Evolutionary conservation across 1,140 invertebrate genomes (phyloP), one percentile per base, ranked within the genome.

Genomic region (Panagrolaimus sp.): DNA sequence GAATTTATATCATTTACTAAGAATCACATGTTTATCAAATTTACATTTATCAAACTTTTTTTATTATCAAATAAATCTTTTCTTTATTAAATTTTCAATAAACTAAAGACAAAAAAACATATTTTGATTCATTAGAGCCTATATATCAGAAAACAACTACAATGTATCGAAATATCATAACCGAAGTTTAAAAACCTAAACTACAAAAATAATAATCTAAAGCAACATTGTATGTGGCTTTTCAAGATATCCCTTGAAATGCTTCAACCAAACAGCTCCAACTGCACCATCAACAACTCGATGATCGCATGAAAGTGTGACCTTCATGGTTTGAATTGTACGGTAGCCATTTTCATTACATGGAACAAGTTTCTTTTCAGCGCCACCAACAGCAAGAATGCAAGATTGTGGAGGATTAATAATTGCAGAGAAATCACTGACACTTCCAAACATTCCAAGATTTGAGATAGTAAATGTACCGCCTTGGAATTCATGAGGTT

Each of bases 401-500:
- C 88, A 89, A 0, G 88, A 84, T 83, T 89, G 89, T 15, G 89
- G 89, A 65, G 89, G 89, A 81, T 89, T 89, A 46, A 89, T 89
- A 17, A 89, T 88, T 28, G 89, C 89, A 38, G 87, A 85, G 79
- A 89, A 89, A 73, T 87, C 84, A 69, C 87, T 87, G n/a, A 89
- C 85, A 26, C 72, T 72, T 83, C 93, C 94, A 85, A 92, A 97
- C 96, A 98, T 98, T 79, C 96, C 96, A 67, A 99, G 86, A 86
- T 99, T 98, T 0, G 95, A 98, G 6, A 99, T 89, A 3, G 88
- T 89, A 76, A 90, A 89, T n/a, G 89, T 90, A 17, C 89, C 89
- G 63, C 89, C 89, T 88, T 88, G 77, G 85, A 94, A 99, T 85
- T 99, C 96, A 44, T 95, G 90, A 1, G 96, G 96, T 80, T 94